Conservation (phyloP, 2,113 vertebrate genomes). For the Peromyscus polionotus region DNA sequence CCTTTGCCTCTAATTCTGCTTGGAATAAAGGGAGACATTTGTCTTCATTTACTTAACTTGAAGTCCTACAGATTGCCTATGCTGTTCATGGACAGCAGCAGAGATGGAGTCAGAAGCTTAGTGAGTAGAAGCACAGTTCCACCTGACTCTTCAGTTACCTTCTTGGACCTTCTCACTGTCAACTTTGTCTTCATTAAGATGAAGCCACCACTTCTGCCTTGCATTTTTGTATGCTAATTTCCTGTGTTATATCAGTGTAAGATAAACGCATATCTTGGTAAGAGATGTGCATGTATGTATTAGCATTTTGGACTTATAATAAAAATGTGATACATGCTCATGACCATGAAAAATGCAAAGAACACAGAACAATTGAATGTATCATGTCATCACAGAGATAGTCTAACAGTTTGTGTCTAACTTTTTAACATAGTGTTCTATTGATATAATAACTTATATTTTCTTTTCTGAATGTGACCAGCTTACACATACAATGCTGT, state of each 20-base stretch:
- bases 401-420: background rate
- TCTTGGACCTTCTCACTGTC: conserved; percentile 33
- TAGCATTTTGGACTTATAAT: background rate
- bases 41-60: conserved; percentile 58
- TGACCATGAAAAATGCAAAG: conserved; percentile 42
- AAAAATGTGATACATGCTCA: background rate
- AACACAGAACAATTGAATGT: background rate
- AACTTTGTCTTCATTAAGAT: conserved; percentile 58
- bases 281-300: background rate
- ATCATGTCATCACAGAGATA: conserved; percentile 28
- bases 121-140: background rate
- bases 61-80: conserved; percentile 21
- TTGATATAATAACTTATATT: background rate
- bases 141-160: background rate
- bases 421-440: background rate
- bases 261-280: background rate
- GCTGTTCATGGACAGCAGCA: background rate
- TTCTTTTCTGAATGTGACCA: background rate
- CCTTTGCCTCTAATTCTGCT: conserved; percentile 28
- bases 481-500: background rate
- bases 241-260: background rate
- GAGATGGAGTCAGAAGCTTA: background rate
- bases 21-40: conserved; percentile 52
- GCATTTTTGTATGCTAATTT: background rate
- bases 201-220: background rate